These are phyloP conservation scores for Torymus tubicola DNA, from an alignment of 2,888 invertebrate genomes.

Conservation along the genomic window DNA sequence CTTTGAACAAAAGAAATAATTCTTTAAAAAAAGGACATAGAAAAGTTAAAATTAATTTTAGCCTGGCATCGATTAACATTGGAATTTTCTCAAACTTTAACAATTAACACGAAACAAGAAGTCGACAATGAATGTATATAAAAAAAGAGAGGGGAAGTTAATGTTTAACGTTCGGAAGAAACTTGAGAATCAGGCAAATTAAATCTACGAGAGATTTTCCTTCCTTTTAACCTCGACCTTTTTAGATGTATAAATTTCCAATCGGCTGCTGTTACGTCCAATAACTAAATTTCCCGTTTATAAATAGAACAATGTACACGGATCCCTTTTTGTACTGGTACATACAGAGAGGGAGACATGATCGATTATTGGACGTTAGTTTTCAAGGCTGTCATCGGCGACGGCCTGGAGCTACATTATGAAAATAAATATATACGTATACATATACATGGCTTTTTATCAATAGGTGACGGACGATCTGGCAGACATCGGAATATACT, in stretches of 20 bases:
- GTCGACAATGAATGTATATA: neutral
- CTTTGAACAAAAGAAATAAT: no score
- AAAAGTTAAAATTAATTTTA: neutral
- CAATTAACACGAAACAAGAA: constrained; percentile 2
- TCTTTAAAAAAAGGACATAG: neutral
- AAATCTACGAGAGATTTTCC: neutral
- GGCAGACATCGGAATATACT: constrained; percentile 66
- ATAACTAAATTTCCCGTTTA: constrained; percentile 20
- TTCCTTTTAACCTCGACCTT: constrained; percentile 31
- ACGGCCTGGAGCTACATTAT: neutral
- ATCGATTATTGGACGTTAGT: constrained; percentile 35
- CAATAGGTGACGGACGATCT: constrained; percentile 63
- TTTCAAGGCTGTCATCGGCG: constrained; percentile 18
- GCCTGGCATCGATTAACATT: neutral
- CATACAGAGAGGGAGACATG: neutral
- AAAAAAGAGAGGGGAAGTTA: neutral
- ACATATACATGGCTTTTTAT: neutral
- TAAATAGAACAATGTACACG: constrained; percentile 23
- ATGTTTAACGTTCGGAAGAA: neutral
- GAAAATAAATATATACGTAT: constrained; percentile 4
- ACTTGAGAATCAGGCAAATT: constrained; percentile 8
- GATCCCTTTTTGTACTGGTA: neutral
- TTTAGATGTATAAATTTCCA: constrained; percentile 11
- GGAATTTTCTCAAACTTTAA: constrained; percentile 1
- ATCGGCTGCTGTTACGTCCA: constrained; percentile 7